Percentiles rank a stretch among this genome's conserved stretches.
phyloP scores from a whole-genome alignment of 2,113 vertebrate genomes.

The Eudyptes chrysolophus region DNA sequence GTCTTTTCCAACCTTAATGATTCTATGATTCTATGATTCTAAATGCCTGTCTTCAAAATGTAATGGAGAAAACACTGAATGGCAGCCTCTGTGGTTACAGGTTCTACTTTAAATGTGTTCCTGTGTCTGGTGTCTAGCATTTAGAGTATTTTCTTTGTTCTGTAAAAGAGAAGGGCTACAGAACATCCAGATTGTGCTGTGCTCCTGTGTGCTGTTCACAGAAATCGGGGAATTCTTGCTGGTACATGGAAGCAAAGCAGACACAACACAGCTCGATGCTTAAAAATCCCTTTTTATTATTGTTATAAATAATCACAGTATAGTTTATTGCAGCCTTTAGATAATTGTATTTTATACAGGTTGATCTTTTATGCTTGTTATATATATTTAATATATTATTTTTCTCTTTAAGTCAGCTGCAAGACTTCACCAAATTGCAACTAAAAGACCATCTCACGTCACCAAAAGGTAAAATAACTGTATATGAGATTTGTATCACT shows the following conservation, averaged over 20 bases:
- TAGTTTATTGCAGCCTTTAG: not conserved
- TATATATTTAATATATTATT: not conserved
- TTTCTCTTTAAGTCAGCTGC: slow-evolving; percentile 72
- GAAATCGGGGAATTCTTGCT: no score
- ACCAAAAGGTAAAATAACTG: slow-evolving; percentile 71
- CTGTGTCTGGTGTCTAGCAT: no score
- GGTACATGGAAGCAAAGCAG: not conserved
- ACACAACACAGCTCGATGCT: not conserved
- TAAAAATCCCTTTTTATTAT: not conserved
- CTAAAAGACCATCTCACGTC: not conserved
- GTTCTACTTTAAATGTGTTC: not conserved
- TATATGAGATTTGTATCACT: not conserved
- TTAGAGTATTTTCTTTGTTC: not conserved
- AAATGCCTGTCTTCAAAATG: not conserved
- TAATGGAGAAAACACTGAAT: fast-evolving
- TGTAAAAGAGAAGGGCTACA: not conserved
- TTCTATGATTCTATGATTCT: no score
- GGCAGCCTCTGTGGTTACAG: not conserved
- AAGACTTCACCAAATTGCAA: slow-evolving; percentile 59
- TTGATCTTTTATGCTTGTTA: not conserved
- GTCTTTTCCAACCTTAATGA: no score
- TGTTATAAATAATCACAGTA: not conserved
- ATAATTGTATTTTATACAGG: not conserved
- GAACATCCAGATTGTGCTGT: not conserved
- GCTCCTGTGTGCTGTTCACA: no score